Evolutionary conservation across 1,140 invertebrate species (phyloP).

Genomic region (Agrypnia vestita): DNA sequence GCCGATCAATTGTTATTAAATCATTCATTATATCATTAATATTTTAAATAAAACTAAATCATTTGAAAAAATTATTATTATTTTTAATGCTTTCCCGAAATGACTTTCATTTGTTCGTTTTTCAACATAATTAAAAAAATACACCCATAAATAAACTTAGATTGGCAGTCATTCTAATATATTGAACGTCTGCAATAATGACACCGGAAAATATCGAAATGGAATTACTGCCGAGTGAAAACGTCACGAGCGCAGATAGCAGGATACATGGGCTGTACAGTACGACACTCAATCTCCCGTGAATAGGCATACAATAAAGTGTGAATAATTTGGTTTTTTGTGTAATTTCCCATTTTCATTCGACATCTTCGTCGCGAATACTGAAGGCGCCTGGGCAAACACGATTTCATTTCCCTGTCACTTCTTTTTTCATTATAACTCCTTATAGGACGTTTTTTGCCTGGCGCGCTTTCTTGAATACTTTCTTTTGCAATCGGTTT

Average conservation of each 20-base stretch:
- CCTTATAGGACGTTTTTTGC: constrained; percentile 57
- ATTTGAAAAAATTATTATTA: no score
- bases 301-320: constrained; percentile 45
- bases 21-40: no score
- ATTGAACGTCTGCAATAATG: no score
- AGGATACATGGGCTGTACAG: constrained; percentile 3
- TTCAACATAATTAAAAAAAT: no score
- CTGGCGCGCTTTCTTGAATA: constrained; percentile 58
- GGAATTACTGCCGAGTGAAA: not conserved
- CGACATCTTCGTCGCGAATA: constrained; percentile 55
- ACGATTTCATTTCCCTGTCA: constrained; percentile 61
- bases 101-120: no score
- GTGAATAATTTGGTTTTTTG: constrained; percentile 57
- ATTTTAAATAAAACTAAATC: no score
- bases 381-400: constrained; percentile 58
- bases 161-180: no score
- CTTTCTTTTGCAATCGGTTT: constrained; percentile 59
- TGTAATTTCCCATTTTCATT: constrained; percentile 61
- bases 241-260: not conserved
- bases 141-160: no score
- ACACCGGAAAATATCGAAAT: no score
- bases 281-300: constrained; percentile 33
- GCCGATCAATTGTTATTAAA: no score
- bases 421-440: constrained; percentile 61
- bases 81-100: no score